These are phyloP conservation scores for Myotis lucifugus DNA, from an alignment of 2,113 vertebrate genomes.

Conservation along the genomic window DNA sequence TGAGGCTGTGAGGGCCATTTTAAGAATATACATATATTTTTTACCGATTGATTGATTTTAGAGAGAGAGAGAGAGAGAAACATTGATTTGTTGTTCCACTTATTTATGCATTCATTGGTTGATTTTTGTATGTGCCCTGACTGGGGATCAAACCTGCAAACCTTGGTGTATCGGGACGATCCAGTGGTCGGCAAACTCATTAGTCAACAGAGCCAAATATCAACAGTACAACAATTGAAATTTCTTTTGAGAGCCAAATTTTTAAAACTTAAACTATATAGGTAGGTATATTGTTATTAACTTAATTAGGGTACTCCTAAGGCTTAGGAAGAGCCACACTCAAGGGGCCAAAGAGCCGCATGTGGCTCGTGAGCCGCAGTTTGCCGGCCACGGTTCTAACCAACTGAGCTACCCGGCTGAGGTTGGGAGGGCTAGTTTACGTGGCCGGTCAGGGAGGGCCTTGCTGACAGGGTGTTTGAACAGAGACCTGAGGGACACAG, in stretches of 20 bases:
- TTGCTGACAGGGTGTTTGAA: neutral
- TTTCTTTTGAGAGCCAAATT: too few species aligned
- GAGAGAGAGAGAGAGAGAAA: neutral
- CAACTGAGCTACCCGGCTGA: neutral
- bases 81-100: neutral
- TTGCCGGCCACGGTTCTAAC: neutral
- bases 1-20: neutral
- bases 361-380: too few species aligned
- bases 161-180: neutral
- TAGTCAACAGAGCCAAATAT: too few species aligned
- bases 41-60: neutral
- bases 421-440: neutral
- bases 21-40: too few species aligned
- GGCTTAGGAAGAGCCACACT: too few species aligned
- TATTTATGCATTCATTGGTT: neutral
- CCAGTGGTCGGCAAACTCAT: too few species aligned
- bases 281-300: too few species aligned
- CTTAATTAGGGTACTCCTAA: too few species aligned
- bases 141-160: neutral
- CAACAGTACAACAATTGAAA: too few species aligned
- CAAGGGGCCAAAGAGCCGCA: too few species aligned
- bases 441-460: neutral
- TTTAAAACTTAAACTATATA: too few species aligned
- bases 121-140: neutral
- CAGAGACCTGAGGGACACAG: neutral